A percentile compares a stretch with the other conserved stretches of the same genome.
phyloP scores from a whole-genome alignment of 2,113 vertebrate species.

The Myiopsitta monachus region DNA sequence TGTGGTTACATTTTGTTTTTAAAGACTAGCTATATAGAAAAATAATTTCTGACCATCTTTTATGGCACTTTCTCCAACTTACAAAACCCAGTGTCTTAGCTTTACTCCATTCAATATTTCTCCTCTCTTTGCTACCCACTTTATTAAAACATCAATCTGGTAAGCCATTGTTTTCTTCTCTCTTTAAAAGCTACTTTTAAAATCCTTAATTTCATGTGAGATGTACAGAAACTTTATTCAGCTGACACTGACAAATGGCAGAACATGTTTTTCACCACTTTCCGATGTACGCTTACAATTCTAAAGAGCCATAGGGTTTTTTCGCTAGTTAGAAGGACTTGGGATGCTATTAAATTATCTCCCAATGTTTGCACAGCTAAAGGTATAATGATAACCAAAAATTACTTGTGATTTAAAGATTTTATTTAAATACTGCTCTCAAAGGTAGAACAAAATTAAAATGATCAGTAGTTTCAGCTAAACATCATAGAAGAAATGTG shows the following conservation, averaged over 20 bases:
- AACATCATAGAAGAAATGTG: background rate
- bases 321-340: background rate
- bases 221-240: background rate
- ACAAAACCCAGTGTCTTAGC: background rate
- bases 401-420: background rate
- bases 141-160: constrained; percentile 25
- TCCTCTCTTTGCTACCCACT: background rate
- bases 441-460: background rate
- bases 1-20: background rate
- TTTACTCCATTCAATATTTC: background rate
- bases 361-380: background rate
- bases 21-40: background rate
- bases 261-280: background rate
- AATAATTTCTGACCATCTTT: background rate
- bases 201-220: background rate
- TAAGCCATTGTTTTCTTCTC: background rate
- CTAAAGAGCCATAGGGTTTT: background rate
- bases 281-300: background rate
- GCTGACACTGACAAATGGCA: background rate
- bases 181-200: background rate
- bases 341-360: background rate
- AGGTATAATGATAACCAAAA: background rate
- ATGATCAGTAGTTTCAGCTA: background rate
- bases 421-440: background rate
- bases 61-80: background rate